Evolutionary conservation across 2,888 invertebrate genomes (phyloP).

Genomic region (Eulithis testata): DNA sequence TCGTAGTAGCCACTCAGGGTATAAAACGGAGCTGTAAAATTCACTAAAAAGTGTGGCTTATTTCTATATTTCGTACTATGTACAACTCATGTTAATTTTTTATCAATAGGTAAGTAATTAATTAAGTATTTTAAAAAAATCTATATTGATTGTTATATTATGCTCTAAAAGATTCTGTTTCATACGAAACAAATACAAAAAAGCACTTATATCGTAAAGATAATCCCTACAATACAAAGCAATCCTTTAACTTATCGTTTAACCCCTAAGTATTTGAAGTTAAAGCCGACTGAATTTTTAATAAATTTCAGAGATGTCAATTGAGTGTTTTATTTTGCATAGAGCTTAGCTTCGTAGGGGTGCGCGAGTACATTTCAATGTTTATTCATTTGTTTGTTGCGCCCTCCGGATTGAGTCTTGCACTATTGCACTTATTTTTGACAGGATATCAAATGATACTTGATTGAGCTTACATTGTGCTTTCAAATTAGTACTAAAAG

Average conservation of each 20-base stretch:
- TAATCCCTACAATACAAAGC: slow-evolving; percentile 36
- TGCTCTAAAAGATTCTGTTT: too few species aligned
- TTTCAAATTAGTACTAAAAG: background rate
- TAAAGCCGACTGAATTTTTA: slow-evolving; percentile 81
- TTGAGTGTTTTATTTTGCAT: slow-evolving; percentile 84
- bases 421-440: slow-evolving; percentile 73
- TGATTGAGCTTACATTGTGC: slow-evolving; percentile 57
- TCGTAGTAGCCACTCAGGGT: too few species aligned
- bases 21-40: too few species aligned
- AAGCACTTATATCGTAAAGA: slow-evolving; percentile 30
- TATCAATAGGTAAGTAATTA: too few species aligned
- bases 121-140: too few species aligned
- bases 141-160: too few species aligned
- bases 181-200: slow-evolving; percentile 1
- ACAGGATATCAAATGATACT: slow-evolving; percentile 78
- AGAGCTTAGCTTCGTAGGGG: slow-evolving; percentile 75
- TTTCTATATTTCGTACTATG: too few species aligned
- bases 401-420: slow-evolving; percentile 47
- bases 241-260: slow-evolving; percentile 79
- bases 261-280: slow-evolving; percentile 74
- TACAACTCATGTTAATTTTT: too few species aligned
- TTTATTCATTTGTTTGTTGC: slow-evolving; percentile 81
- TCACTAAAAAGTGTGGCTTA: too few species aligned
- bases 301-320: slow-evolving; percentile 84
- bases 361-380: slow-evolving; percentile 82